Conservation (phyloP, 2,113 vertebrate genomes). For the Perognathus longimembris region DNA sequence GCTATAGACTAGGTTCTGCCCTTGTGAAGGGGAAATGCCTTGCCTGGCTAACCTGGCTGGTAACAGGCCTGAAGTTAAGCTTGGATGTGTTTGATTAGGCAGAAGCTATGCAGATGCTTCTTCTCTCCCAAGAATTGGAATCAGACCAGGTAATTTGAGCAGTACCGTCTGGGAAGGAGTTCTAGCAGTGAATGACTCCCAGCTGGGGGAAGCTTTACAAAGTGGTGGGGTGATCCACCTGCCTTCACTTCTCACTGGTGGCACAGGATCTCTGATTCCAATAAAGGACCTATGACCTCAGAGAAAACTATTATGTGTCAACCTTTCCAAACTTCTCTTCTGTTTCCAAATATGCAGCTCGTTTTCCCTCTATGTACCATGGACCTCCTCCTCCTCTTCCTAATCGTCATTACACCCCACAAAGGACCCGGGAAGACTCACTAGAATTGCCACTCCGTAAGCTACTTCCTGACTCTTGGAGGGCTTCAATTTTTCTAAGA, state of each 20-base stretch:
- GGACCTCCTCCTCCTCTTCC: rapidly evolving
- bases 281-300: neutral
- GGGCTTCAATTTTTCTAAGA: neutral
- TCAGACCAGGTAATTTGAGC: neutral
- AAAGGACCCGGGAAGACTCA: rapidly evolving
- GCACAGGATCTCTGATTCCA: neutral
- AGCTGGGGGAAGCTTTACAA: neutral
- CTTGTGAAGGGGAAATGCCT: neutral
- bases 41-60: neutral
- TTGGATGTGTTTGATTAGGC: slow-evolving; percentile 9
- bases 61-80: neutral
- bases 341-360: rapidly evolving
- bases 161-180: rapidly evolving
- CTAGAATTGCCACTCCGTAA: neutral
- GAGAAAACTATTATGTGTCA: neutral
- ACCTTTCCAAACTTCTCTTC: neutral
- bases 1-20: neutral
- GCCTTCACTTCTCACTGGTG: neutral
- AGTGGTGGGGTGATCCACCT: neutral
- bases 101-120: neutral
- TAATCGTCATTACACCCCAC: rapidly evolving
- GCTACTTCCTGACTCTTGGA: neutral
- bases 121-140: neutral
- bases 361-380: rapidly evolving
- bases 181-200: neutral